Percentiles rank a stretch among this genome's conserved stretches.
These are phyloP conservation scores for Drosophila barbarae DNA, from an alignment of 2,888 invertebrate genomes.

Conservation along the genomic window DNA sequence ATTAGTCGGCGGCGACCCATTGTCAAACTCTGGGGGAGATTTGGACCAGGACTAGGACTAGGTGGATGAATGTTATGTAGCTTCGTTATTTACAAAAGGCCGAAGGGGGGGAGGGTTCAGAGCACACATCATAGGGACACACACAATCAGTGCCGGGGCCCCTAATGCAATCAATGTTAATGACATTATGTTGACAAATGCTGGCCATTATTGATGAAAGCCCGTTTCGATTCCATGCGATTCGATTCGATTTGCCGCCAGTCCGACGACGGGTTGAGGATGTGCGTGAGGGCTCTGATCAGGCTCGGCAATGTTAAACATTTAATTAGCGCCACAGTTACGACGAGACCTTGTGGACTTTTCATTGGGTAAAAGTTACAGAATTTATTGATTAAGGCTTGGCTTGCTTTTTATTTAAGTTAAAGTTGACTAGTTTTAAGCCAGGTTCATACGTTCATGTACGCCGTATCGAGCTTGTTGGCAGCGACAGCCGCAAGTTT, in stretches of 20 bases:
- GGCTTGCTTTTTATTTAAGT: background rate
- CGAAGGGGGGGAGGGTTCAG: slow-evolving; percentile 6
- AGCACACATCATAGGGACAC: slow-evolving; percentile 20
- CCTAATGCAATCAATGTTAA: slow-evolving; percentile 73
- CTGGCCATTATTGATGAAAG: slow-evolving; percentile 73
- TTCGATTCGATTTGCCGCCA: slow-evolving; percentile 12
- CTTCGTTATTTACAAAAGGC: slow-evolving; percentile 68
- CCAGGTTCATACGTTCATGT: background rate
- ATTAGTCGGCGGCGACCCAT: slow-evolving; percentile 67
- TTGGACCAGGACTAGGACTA: background rate
- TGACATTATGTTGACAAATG: slow-evolving; percentile 76
- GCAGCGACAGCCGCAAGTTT: slow-evolving; percentile 41
- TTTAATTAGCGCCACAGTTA: slow-evolving; percentile 30
- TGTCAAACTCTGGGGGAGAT: slow-evolving; percentile 48
- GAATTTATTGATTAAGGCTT: background rate
- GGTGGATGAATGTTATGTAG: slow-evolving; percentile 24
- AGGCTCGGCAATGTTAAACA: slow-evolving; percentile 26
- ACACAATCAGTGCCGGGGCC: slow-evolving; percentile 65
- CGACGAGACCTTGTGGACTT: slow-evolving; percentile 1
- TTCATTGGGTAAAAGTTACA: background rate
- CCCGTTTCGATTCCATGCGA: slow-evolving; percentile 21
- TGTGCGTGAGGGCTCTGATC: slow-evolving; percentile 24
- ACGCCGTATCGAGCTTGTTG: background rate
- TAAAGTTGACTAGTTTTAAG: background rate
- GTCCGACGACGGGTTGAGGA: background rate